phyloP scores from a whole-genome alignment of 2,797 vertebrate species.

The Podarcis siculus region DNA sequence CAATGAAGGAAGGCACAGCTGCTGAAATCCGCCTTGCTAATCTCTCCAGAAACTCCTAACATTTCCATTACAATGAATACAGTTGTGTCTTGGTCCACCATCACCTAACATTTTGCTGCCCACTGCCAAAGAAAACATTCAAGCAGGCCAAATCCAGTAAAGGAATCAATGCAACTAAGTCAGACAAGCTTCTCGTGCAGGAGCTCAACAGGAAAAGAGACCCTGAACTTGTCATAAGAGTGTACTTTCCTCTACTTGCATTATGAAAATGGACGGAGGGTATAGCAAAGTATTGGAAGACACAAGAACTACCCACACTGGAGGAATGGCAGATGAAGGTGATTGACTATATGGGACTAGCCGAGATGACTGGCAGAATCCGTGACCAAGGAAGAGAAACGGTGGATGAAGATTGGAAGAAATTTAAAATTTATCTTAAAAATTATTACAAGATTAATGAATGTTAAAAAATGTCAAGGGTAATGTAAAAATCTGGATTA shows the following conservation, averaged over 20 bases:
- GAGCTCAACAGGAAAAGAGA: not conserved
- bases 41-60: not conserved
- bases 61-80: not conserved
- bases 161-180: not conserved
- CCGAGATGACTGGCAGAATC: too few species aligned
- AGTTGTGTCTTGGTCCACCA: not conserved
- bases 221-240: not conserved
- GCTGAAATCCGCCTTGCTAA: too few species aligned
- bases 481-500: too few species aligned
- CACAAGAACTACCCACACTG: too few species aligned
- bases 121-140: not conserved
- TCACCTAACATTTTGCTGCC: not conserved
- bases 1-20: not conserved
- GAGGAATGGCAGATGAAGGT: too few species aligned
- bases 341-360: too few species aligned
- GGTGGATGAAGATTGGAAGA: too few species aligned
- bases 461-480: too few species aligned
- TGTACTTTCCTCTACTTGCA: not conserved
- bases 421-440: too few species aligned
- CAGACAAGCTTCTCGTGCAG: not conserved
- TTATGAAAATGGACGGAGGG: not conserved
- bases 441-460: too few species aligned
- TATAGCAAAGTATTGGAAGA: too few species aligned
- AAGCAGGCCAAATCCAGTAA: not conserved
- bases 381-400: too few species aligned